Conservation (phyloP, 2,888 invertebrate genomes). For the Cancer borealis region DNA sequence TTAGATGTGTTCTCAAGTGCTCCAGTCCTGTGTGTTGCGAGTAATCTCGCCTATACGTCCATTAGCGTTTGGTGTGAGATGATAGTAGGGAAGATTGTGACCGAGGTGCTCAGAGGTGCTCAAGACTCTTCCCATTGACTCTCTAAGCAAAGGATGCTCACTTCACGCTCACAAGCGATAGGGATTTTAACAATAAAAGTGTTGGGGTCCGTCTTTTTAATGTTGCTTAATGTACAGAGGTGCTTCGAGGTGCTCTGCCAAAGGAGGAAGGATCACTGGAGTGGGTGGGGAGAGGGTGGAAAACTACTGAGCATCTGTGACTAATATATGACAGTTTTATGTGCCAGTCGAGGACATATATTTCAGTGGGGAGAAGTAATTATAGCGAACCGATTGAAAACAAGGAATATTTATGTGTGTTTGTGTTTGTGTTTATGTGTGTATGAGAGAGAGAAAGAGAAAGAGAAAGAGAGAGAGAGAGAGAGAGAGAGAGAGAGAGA, state of each 20-base stretch:
- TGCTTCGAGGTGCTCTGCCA: constrained; percentile 12
- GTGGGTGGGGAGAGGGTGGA: background rate
- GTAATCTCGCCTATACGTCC: constrained; percentile 15
- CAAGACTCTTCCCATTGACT: background rate
- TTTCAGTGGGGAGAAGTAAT: constrained; percentile 26
- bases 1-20: background rate
- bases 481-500: background rate
- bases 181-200: background rate
- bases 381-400: constrained; percentile 4
- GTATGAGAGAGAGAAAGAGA: constrained; percentile 25
- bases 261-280: background rate
- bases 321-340: constrained; percentile 18
- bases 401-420: constrained; percentile 19
- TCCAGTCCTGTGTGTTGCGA: background rate
- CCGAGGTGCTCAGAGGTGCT: background rate
- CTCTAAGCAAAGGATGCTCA: background rate
- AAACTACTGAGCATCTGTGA: background rate
- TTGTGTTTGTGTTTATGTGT: background rate
- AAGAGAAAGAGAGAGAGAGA: background rate
- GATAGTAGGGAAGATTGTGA: background rate
- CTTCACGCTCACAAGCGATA: background rate
- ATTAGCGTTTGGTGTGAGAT: constrained; percentile 1
- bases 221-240: background rate
- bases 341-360: background rate
- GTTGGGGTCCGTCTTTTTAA: background rate